These are phyloP conservation scores for Drosophila santomea DNA, from an alignment of 1,140 invertebrate genomes.

Conservation along the genomic window DNA sequence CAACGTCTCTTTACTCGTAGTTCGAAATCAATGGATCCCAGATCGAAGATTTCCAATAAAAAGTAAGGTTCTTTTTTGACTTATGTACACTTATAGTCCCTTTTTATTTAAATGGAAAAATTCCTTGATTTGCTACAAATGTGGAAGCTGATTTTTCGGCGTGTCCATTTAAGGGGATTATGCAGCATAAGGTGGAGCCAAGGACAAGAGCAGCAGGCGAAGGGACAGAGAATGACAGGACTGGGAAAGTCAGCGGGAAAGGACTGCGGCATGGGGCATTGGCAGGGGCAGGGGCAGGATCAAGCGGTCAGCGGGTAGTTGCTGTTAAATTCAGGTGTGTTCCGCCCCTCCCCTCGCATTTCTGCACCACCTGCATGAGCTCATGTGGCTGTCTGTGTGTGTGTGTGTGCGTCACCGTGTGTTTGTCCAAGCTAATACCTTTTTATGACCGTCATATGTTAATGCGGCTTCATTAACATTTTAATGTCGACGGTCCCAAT, in stretches of 20 bases:
- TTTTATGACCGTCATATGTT: conserved; percentile 82
- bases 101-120: no score
- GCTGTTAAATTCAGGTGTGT: conserved; percentile 52
- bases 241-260: conserved; percentile 16
- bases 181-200: conserved; percentile 64
- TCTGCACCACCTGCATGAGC: conserved; percentile 52
- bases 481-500: conserved; percentile 71
- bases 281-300: conserved; percentile 33
- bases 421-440: conserved; percentile 71
- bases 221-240: conserved; percentile 38
- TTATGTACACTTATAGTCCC: no score
- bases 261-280: conserved; percentile 38
- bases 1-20: no score
- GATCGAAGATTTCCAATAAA: no score
- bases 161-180: conserved; percentile 56
- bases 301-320: conserved; percentile 75
- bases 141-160: neutral
- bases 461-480: conserved; percentile 81
- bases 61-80: no score
- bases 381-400: conserved; percentile 36
- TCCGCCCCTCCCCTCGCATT: neutral
- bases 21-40: no score
- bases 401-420: conserved; percentile 37
- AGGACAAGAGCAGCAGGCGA: conserved; percentile 8
- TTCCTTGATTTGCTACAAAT: no score